These are phyloP conservation scores for Leptodactylus fallax DNA, from an alignment of 2,797 vertebrate species.

Conservation along the genomic window DNA sequence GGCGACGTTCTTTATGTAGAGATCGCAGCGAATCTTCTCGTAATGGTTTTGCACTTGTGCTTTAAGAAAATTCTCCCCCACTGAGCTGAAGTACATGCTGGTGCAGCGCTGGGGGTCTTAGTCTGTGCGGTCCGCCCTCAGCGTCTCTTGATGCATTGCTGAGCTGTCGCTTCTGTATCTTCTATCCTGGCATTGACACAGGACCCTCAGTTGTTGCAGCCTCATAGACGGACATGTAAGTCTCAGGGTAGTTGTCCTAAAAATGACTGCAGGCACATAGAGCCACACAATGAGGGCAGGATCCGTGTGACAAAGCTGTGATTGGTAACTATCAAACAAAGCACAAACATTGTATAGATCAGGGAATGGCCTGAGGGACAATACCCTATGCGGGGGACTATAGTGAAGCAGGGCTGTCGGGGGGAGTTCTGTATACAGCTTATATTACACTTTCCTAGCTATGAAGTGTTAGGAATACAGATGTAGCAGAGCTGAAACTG, in stretches of 20 bases:
- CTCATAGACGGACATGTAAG: background rate
- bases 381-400: too few species aligned
- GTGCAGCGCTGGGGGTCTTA: background rate
- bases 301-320: background rate
- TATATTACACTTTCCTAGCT: too few species aligned
- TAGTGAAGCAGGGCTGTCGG: too few species aligned
- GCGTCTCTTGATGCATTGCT: too few species aligned
- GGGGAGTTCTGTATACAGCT: too few species aligned
- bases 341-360: background rate
- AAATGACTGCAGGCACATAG: slow-evolving; percentile 20
- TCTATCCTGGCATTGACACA: too few species aligned
- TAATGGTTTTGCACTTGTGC: slow-evolving; percentile 64
- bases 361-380: background rate
- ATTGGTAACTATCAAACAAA: slow-evolving; percentile 11
- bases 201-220: background rate
- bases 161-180: too few species aligned
- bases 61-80: slow-evolving; percentile 53
- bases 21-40: slow-evolving; percentile 59
- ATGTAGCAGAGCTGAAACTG: too few species aligned
- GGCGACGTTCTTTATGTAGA: slow-evolving; percentile 49
- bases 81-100: slow-evolving; percentile 31
- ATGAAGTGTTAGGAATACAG: too few species aligned
- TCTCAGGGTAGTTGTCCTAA: slow-evolving; percentile 1
- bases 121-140: background rate
- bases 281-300: background rate